A percentile compares a stretch with the other conserved stretches of the same genome.
phyloP scores from a whole-genome alignment of 2,797 vertebrate species.

The Serranus cabrilla region DNA sequence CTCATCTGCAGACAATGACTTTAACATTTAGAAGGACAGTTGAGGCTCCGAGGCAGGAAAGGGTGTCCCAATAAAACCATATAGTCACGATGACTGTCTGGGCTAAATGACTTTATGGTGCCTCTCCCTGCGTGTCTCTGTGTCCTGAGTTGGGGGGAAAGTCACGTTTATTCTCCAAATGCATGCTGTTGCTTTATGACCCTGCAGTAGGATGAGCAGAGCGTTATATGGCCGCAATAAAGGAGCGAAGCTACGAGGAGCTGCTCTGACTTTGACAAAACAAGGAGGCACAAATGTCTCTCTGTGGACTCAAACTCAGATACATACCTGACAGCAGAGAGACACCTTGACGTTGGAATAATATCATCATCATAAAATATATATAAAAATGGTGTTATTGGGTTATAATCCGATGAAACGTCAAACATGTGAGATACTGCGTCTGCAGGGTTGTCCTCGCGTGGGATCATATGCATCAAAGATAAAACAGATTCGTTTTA shows the following conservation, averaged over 20 bases:
- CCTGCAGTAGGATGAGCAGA: constrained; percentile 75
- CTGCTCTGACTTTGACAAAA: constrained; percentile 77
- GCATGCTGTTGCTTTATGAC: constrained; percentile 83
- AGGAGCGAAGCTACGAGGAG: constrained; percentile 58
- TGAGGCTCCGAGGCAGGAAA: constrained; percentile 67
- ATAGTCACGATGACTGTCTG: constrained; percentile 75
- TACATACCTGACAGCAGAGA: constrained; percentile 24
- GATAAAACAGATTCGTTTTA: not conserved
- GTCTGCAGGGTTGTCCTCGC: not conserved
- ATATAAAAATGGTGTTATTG: not conserved
- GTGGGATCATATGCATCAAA: not conserved
- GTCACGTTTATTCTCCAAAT: constrained; percentile 86
- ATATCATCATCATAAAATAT: constrained; percentile 7
- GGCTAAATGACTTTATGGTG: constrained; percentile 78
- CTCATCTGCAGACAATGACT: constrained; percentile 72
- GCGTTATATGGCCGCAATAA: constrained; percentile 74
- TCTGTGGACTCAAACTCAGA: constrained; percentile 34
- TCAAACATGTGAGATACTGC: not conserved
- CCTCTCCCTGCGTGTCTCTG: constrained; percentile 29
- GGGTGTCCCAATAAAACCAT: constrained; percentile 78
- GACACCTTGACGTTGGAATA: constrained; percentile 55
- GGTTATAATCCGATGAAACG: constrained; percentile 7
- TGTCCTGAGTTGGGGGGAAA: constrained; percentile 63
- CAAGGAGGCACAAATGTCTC: constrained; percentile 55
- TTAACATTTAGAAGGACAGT: constrained; percentile 70